phyloP scores from a whole-genome alignment of 2,113 vertebrate genomes.

The Mungos mungo region DNA sequence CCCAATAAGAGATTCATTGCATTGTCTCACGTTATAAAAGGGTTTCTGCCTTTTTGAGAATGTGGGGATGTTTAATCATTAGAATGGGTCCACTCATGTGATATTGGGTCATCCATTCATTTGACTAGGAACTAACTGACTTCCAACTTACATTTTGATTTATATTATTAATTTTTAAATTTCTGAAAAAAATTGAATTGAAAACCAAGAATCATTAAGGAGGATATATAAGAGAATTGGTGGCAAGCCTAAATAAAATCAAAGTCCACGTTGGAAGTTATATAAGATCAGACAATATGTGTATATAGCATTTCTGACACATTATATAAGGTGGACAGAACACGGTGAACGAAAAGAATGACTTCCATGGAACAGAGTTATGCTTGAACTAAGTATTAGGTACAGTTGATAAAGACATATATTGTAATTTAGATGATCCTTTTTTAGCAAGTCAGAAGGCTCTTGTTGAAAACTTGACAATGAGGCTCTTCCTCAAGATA shows the following conservation, averaged over 20 bases:
- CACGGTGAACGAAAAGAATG: background rate
- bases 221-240: background rate
- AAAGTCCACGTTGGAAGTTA: background rate
- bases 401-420: background rate
- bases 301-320: background rate
- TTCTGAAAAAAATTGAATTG: conserved; percentile 22
- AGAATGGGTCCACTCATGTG: background rate
- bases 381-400: background rate
- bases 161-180: conserved; percentile 25
- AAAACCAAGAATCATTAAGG: background rate
- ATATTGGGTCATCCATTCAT: background rate
- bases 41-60: background rate
- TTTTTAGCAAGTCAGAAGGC: background rate
- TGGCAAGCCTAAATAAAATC: background rate
- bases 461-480: conserved; percentile 22
- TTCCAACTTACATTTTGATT: conserved; percentile 20
- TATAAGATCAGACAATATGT: background rate
- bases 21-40: background rate
- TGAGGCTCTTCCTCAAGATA: conserved; percentile 11
- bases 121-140: conserved; percentile 16
- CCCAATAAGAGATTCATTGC: background rate
- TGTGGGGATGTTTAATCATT: background rate
- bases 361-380: background rate
- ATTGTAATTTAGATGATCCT: background rate
- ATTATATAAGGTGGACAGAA: background rate